Base-by-base conservation (phyloP, 92 coral and sea anemone species). In the Actinernus sp. region DNA sequence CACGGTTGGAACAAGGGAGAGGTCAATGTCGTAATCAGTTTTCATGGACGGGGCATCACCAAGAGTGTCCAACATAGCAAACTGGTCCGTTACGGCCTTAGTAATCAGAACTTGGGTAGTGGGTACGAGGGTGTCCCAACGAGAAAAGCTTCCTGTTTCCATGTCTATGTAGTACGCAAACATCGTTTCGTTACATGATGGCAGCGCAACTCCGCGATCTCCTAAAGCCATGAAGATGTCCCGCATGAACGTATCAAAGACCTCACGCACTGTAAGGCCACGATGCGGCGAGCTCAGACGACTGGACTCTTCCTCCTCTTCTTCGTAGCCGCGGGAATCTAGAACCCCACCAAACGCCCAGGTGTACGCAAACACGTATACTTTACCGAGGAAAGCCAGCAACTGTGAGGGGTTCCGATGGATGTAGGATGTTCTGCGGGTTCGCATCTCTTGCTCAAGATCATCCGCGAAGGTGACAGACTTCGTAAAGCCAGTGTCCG, bases 271-370 rank as follows among this genome's bases (percentile, higher is more conserved):
- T 25, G 78, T 32, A 3, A 50, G 53, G 21, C 34, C 38, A 12
- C 49, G 47, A 18, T 28, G 53, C 33, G 31, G 65, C 26, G 31
- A 51, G 26, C 38, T 26, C 9, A 32, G 49, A 3, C 59, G 31
- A 14, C 58, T 54, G 26, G 49, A 78, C 24, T 37, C 68, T 10
- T 92, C 95, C 0, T 88, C 94, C 17, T 76, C 85, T 0, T 76
- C 77, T 6, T 48, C 75, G 14, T 60, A 74, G 27, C 58, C 50
- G 26, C 63, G 62, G 20, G 84, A 81, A 20, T 54, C 85, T 10
- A 91, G 65, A 37, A 71, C 73, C 1, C 98, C 97, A 3, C 97
- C 98, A 38, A 87, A 85, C 1, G 98, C 87, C 98, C 98, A 94
- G 2, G 98, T 94, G 84, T 33, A 94, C 1, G 98, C 94, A 58